Conservation (phyloP, 2,113 vertebrate genomes). For the Barnardius zonarius region DNA sequence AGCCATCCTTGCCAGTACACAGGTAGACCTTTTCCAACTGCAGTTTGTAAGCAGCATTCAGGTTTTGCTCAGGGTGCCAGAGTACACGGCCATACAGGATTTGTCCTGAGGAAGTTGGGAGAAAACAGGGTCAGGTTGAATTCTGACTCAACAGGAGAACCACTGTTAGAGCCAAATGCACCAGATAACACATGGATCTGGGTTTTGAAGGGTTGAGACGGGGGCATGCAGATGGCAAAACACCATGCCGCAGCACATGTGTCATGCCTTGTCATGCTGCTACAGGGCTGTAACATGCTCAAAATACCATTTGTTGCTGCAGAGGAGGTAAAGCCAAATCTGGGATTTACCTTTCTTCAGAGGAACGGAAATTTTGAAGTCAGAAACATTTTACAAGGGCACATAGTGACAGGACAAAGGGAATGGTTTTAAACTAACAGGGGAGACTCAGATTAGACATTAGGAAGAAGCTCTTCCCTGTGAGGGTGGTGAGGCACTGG, state of each 20-base stretch:
- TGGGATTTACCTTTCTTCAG: background rate
- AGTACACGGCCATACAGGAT: slow-evolving; percentile 91
- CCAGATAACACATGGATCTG: accelerated
- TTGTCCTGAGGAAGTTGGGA: slow-evolving; percentile 80
- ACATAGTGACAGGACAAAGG: background rate
- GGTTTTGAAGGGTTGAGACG: background rate
- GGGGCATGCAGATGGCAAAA: background rate
- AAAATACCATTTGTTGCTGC: background rate
- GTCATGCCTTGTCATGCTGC: background rate
- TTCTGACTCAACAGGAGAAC: background rate
- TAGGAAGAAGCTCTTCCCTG: background rate
- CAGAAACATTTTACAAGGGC: background rate
- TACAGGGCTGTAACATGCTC: background rate
- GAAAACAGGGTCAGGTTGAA: background rate
- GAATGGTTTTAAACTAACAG: background rate
- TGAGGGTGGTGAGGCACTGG: background rate
- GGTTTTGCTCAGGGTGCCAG: slow-evolving; percentile 96
- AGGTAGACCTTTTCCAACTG: slow-evolving; percentile 98
- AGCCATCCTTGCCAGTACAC: slow-evolving; percentile 91
- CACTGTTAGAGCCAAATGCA: accelerated
- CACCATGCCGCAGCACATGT: accelerated
- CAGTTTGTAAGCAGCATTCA: slow-evolving; percentile 90
- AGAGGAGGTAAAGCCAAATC: background rate
- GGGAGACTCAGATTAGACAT: background rate
- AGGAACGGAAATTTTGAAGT: background rate